Evolutionary conservation across 1,140 invertebrate species (phyloP).

Genomic region (Globodera ellingtonae): DNA sequence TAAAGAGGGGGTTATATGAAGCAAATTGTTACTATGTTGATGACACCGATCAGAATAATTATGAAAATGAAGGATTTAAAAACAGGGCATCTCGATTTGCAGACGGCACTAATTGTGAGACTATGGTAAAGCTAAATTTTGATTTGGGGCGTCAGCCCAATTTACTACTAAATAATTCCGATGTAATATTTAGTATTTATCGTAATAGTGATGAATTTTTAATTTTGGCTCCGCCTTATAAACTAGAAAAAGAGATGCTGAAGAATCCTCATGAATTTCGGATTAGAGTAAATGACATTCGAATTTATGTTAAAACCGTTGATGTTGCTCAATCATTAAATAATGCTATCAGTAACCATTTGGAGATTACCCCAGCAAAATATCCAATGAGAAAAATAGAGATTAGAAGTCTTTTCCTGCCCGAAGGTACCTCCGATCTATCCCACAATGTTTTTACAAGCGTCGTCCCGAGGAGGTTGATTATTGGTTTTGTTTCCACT

Average conservation of each 20-base stretch:
- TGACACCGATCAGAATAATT: not conserved
- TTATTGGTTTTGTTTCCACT: slow-evolving; percentile 26
- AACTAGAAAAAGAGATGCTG: not conserved
- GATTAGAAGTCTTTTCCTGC: slow-evolving; percentile 27
- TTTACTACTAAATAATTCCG: slow-evolving; percentile 29
- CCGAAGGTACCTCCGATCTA: slow-evolving; percentile 21
- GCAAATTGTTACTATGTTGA: slow-evolving; percentile 5
- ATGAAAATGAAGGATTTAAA: not conserved
- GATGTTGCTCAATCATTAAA: slow-evolving; percentile 36
- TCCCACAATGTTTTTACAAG: slow-evolving; percentile 26
- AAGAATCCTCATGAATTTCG: not conserved
- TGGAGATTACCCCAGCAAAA: slow-evolving; percentile 27
- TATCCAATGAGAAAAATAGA: slow-evolving; percentile 35
- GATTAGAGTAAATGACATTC: slow-evolving; percentile 23
- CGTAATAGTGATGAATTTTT: slow-evolving; percentile 35
- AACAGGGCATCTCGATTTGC: not conserved
- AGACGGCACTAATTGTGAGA: not conserved
- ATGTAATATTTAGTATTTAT: slow-evolving; percentile 33
- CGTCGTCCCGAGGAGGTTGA: slow-evolving; percentile 17
- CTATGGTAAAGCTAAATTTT: slow-evolving; percentile 20
- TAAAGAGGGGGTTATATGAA: slow-evolving; percentile 6
- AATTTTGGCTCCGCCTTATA: slow-evolving; percentile 7
- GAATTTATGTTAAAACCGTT: slow-evolving; percentile 21
- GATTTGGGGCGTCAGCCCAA: slow-evolving; percentile 34
- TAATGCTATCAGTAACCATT: slow-evolving; percentile 25